Percentiles rank a stretch among this genome's conserved stretches.
Conservation (phyloP, 2,888 invertebrate species). For the Lasiommata megera region DNA sequence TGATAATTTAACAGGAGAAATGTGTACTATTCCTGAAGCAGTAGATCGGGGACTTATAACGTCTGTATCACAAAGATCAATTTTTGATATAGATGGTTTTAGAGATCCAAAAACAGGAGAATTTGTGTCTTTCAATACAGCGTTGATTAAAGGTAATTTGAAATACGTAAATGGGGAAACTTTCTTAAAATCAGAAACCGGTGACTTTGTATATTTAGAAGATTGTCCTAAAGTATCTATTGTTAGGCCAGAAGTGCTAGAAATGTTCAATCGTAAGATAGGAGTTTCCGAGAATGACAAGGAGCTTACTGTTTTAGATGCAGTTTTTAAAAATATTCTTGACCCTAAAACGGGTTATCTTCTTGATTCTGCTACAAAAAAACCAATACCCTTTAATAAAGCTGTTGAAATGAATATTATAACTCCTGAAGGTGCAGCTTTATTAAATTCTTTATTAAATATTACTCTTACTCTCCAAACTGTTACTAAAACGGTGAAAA, state of each 20-base stretch:
- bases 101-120: slow-evolving; percentile 90
- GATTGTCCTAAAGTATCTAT: slow-evolving; percentile 90
- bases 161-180: slow-evolving; percentile 87
- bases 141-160: slow-evolving; percentile 88
- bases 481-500: slow-evolving; percentile 91
- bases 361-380: slow-evolving; percentile 86
- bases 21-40: slow-evolving; percentile 91
- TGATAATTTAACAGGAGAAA: slow-evolving; percentile 87
- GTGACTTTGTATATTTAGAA: slow-evolving; percentile 88
- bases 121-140: slow-evolving; percentile 91
- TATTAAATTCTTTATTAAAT: slow-evolving; percentile 91
- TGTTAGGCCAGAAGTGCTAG: slow-evolving; percentile 91
- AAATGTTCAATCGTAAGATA: slow-evolving; percentile 91
- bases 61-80: slow-evolving; percentile 92
- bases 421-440: slow-evolving; percentile 92
- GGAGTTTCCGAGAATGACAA: slow-evolving; percentile 89
- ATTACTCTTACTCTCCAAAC: slow-evolving; percentile 94
- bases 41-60: slow-evolving; percentile 94
- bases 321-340: slow-evolving; percentile 91
- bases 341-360: slow-evolving; percentile 94
- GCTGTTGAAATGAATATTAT: slow-evolving; percentile 93
- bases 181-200: slow-evolving; percentile 87
- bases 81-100: slow-evolving; percentile 96
- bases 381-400: slow-evolving; percentile 89
- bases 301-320: slow-evolving; percentile 92